Evolutionary conservation across 2,113 vertebrate species (phyloP).

Genomic region (Rhombomys opimus): DNA sequence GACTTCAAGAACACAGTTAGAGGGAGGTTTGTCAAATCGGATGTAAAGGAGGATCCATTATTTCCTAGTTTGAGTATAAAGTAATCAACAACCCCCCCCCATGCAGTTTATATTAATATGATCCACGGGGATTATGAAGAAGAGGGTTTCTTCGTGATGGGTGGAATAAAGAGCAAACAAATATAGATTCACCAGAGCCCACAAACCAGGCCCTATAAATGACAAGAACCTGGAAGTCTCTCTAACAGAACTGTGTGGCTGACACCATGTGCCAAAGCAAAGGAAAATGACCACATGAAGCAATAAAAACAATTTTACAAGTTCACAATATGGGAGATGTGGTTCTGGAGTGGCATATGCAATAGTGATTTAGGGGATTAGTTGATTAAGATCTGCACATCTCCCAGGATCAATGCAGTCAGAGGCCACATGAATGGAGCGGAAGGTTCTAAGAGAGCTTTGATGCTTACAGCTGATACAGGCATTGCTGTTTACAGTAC

Average conservation of each 20-base stretch:
- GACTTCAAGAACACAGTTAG: background rate
- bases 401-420: conserved; percentile 11
- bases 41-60: background rate
- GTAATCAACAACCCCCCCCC: background rate
- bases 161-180: conserved; percentile 37
- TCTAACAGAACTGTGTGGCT: conserved; percentile 36
- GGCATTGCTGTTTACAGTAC: background rate
- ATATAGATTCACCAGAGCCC: background rate
- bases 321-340: background rate
- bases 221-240: conserved; percentile 29
- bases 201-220: conserved; percentile 12
- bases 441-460: background rate
- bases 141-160: background rate
- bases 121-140: conserved; percentile 30
- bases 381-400: background rate
- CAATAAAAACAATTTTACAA: conserved; percentile 17
- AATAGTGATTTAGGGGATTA: background rate
- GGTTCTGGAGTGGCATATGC: background rate
- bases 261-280: conserved; percentile 25
- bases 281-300: conserved; percentile 35
- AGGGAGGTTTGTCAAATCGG: background rate
- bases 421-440: background rate
- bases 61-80: conserved; percentile 32
- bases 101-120: conserved; percentile 29
- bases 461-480: background rate